Evolutionary conservation across 1,140 invertebrate species (phyloP).

Genomic region (Pristionchus pacificus): DNA sequence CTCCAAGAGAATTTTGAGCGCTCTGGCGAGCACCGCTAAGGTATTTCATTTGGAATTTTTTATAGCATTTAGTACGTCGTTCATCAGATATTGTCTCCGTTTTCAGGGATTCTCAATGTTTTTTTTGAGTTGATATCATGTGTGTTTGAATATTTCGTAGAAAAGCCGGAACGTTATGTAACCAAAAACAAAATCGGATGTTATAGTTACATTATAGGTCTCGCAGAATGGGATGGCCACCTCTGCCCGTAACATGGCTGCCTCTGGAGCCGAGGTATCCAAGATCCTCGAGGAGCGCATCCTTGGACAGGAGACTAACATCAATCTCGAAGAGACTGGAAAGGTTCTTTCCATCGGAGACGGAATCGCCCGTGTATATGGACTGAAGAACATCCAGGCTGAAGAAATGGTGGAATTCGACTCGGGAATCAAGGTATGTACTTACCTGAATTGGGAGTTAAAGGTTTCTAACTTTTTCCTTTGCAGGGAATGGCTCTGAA

Average conservation of each 20-base stretch:
- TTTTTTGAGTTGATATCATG: not conserved
- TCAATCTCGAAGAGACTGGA: constrained; percentile 96
- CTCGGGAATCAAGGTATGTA: constrained; percentile 87
- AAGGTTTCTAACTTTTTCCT: not conserved
- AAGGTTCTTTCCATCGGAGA: constrained; percentile 97
- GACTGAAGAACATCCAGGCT: constrained; percentile 98
- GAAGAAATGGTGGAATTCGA: constrained; percentile 99
- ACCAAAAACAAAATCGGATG: too few species aligned
- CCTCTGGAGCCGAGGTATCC: constrained; percentile 76
- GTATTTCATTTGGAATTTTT: too few species aligned
- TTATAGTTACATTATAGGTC: too few species aligned
- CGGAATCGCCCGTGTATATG: constrained; percentile 99
- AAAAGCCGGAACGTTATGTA: too few species aligned
- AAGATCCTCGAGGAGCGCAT: constrained; percentile 95
- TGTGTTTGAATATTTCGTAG: too few species aligned
- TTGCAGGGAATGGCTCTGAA: constrained; percentile 96
- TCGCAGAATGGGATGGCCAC: constrained; percentile 37
- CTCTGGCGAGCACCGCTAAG: constrained; percentile 25
- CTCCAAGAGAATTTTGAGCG: constrained; percentile 24
- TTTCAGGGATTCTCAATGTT: too few species aligned
- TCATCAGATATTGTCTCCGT: too few species aligned
- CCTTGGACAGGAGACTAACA: constrained; percentile 71
- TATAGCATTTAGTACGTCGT: too few species aligned
- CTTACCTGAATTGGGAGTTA: not conserved
- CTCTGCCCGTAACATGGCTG: constrained; percentile 39